Evolutionary conservation across 2,797 vertebrate genomes (phyloP).

Genomic region (Erithacus rubecula): DNA sequence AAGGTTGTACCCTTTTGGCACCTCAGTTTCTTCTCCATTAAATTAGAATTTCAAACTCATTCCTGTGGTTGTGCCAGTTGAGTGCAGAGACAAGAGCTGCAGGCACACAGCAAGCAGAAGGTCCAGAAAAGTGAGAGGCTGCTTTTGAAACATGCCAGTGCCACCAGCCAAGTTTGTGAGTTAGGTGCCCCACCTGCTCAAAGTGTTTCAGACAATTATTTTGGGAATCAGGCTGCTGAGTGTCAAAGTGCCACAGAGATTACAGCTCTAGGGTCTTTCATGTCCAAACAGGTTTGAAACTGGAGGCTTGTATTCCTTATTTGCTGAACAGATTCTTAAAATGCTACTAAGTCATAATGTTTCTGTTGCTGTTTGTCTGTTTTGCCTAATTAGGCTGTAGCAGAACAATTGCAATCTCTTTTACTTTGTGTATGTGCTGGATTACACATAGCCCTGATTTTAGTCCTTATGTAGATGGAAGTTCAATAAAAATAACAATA

Average conservation of each 20-base stretch:
- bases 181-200: not conserved
- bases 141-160: not conserved
- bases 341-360: not conserved
- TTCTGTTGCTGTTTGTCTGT: not conserved
- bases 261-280: not conserved
- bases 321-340: not conserved
- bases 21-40: not conserved
- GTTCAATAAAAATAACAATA: conserved; percentile 2
- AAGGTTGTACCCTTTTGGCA: not conserved
- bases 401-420: not conserved
- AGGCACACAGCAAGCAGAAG: not conserved
- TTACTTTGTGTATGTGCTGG: not conserved
- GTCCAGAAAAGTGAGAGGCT: not conserved
- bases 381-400: not conserved
- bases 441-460: not conserved
- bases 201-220: not conserved
- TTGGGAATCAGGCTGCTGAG: not conserved
- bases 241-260: not conserved
- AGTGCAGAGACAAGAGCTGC: not conserved
- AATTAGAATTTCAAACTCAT: not conserved
- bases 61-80: not conserved
- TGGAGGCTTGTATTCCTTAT: not conserved
- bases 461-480: not conserved
- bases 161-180: not conserved
- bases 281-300: not conserved